Evolutionary conservation across 1,140 invertebrate species (phyloP).

Genomic region (Diachasma alloeum): DNA sequence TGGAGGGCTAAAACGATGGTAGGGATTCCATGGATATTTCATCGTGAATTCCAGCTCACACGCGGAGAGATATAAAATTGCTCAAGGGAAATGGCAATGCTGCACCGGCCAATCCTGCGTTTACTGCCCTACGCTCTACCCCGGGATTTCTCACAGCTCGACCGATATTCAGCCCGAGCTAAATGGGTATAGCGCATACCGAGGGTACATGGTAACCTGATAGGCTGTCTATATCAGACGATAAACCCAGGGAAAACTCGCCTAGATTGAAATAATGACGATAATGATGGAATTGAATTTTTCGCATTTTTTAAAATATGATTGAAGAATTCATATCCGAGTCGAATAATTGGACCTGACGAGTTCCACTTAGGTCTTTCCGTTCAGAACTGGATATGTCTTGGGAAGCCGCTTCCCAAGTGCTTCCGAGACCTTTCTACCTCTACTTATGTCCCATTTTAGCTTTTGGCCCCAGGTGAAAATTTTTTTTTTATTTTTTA

Average conservation of each 20-base stretch:
- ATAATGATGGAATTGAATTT: too few relatives aligned
- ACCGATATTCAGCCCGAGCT: not conserved
- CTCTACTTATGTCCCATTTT: too few relatives aligned
- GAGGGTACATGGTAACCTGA: not conserved
- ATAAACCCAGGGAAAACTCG: not conserved
- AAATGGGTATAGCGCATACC: not conserved
- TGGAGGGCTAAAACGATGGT: not conserved
- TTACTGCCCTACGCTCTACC: conserved; percentile 3
- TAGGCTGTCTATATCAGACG: not conserved
- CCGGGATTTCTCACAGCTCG: not conserved
- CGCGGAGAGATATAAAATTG: conserved; percentile 4
- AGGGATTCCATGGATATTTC: not conserved
- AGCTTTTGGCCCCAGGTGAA: too few relatives aligned
- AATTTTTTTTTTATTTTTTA: too few relatives aligned
- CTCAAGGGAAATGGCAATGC: conserved; percentile 8
- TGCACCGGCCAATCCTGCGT: conserved; percentile 24
- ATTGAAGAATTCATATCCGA: too few relatives aligned
- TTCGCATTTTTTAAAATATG: too few relatives aligned
- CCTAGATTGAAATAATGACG: too few relatives aligned
- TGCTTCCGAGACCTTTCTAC: too few relatives aligned
- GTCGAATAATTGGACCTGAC: too few relatives aligned
- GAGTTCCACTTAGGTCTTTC: too few relatives aligned
- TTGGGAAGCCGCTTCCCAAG: too few relatives aligned
- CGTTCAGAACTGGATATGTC: too few relatives aligned
- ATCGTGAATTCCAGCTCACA: not conserved